Evolutionary conservation across 2,888 invertebrate genomes (phyloP), one percentile per base, ranked within the genome.

Genomic region (Coecobrya sp.): DNA sequence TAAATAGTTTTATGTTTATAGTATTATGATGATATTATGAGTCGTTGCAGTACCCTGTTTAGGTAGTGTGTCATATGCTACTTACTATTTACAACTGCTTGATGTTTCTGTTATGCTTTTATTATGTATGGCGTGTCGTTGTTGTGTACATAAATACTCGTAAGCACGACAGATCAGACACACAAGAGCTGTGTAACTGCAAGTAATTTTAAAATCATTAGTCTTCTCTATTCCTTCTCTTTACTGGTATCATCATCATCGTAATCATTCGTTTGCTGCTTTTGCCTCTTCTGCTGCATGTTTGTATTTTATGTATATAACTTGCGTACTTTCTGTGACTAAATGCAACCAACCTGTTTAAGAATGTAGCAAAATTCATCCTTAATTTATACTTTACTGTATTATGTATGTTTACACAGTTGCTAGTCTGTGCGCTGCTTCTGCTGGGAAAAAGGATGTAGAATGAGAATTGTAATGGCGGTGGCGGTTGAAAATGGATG

Each of bases 121-220:
- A 62, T 65, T 85, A 59, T 65, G 85, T 45, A 85, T 68, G 62
- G 16, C 62, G 10, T 19, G 59, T 42, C 19, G 62, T 84, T 36
- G 62, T 55, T 19, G 30, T 10, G 59, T 55, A 55, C 22, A 19
- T 65, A 52, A 89, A 49, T 70, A 49, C 49, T 86, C 70, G 52
- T 30, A 49, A 86, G 79, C 65, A 85, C 76, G 73, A 82, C 52
- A 55, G 13, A 52, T 52, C 70, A 73, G 59, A 70, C 42, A 85
- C 65, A 85, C 42, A 59, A 65, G 45, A 42, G 25, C n/a, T 68
- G 65, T 68, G 82, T 84, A 84, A 82, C 82, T 82, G 68, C 68
- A 59, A 73, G 91, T 92, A 92, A 92, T 92, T 92, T 92, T 87
- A 87, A 87, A 92, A 92, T 92, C 87, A 92, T 92, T 92, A 92